These are phyloP conservation scores for Anser brachyrhynchus DNA, from an alignment of 2,113 vertebrate species.

Conservation along the genomic window DNA sequence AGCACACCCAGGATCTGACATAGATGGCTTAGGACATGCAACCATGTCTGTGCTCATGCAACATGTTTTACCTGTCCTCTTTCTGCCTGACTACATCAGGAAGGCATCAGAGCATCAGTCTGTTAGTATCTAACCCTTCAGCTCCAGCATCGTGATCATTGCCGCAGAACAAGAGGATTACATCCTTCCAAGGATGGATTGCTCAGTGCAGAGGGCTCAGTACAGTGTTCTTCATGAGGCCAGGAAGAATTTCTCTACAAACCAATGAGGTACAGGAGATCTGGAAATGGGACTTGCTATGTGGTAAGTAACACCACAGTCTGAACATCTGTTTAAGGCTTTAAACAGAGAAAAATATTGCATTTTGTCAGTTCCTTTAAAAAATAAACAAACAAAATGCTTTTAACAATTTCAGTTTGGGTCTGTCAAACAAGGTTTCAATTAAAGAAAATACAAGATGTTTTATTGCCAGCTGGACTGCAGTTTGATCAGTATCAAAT, in stretches of 20 bases:
- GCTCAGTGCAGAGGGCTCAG: background rate
- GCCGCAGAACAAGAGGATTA: background rate
- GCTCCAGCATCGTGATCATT: background rate
- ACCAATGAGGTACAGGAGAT: background rate
- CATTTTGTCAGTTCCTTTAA: background rate
- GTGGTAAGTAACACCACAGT: background rate
- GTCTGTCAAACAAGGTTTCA: background rate
- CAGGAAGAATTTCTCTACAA: background rate
- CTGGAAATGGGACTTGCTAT: background rate
- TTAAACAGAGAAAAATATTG: background rate
- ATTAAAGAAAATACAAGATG: background rate
- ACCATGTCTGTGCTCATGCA: background rate
- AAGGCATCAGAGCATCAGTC: background rate
- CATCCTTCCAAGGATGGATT: background rate
- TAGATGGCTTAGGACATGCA: accelerated
- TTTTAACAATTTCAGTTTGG: background rate
- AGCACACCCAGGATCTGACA: background rate
- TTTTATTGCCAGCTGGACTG: background rate
- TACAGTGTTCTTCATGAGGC: background rate
- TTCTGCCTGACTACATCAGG: background rate
- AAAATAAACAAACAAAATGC: background rate
- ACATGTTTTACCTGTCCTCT: background rate
- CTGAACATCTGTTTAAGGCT: background rate
- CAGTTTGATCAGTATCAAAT: background rate
- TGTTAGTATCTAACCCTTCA: background rate